Percentiles rank a stretch among this genome's conserved stretches.
These are phyloP conservation scores for Mustelus asterias DNA, from an alignment of 2,113 vertebrate species.

Conservation along the genomic window DNA sequence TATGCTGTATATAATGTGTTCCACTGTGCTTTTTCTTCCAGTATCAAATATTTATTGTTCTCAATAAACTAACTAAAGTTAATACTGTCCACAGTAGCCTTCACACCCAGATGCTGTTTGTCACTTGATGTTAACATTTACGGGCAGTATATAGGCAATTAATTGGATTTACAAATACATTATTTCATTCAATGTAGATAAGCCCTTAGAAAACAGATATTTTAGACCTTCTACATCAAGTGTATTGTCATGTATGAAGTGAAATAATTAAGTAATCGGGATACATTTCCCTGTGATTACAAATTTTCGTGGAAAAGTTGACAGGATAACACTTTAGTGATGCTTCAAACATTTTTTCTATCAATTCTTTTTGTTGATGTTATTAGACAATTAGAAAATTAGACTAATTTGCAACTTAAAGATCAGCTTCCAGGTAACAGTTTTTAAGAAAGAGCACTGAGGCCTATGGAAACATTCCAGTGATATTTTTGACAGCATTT, in stretches of 20 bases:
- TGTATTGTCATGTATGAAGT: background rate
- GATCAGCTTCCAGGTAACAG: background rate
- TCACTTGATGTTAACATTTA: background rate
- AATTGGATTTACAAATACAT: background rate
- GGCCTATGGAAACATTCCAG: background rate
- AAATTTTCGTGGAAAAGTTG: background rate
- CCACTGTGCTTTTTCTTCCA: background rate
- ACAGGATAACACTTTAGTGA: background rate
- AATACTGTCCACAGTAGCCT: background rate
- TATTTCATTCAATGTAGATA: background rate
- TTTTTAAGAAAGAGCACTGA: background rate
- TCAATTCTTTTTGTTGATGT: background rate
- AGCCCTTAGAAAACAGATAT: background rate
- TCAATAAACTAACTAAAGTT: background rate
- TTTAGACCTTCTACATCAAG: background rate
- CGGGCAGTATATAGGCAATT: background rate
- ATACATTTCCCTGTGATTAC: background rate
- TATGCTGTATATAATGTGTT: background rate
- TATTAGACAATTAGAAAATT: background rate
- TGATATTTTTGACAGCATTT: slow-evolving; percentile 12
- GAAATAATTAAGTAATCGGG: background rate
- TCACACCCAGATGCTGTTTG: background rate
- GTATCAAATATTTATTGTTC: background rate
- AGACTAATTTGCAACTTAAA: background rate
- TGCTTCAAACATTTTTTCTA: background rate